Evolutionary conservation across 2,888 invertebrate species (phyloP).

Genomic region (Hydrotaea diabolus): DNA sequence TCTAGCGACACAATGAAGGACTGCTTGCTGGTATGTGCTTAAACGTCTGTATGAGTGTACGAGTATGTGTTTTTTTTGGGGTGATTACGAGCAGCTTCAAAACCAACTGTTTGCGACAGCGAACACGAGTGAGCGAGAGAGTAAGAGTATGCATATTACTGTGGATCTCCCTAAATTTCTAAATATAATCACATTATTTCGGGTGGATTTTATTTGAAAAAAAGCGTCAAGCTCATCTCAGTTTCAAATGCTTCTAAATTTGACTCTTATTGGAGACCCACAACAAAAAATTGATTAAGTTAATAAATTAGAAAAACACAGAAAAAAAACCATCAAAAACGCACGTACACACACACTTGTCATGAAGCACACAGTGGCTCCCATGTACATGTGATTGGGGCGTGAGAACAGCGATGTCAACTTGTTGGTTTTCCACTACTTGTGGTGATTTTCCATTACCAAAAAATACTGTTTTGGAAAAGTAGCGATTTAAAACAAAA

Average conservation of each 20-base stretch:
- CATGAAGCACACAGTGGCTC: neutral
- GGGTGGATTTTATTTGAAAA: slow-evolving; percentile 38
- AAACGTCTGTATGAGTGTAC: slow-evolving; percentile 18
- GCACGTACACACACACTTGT: neutral
- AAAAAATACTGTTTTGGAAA: too few species aligned
- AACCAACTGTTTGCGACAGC: neutral
- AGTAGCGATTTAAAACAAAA: too few species aligned
- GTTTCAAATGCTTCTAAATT: slow-evolving; percentile 5
- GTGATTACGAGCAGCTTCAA: neutral
- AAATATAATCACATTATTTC: slow-evolving; percentile 54
- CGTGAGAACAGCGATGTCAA: too few species aligned
- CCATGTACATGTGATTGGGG: neutral
- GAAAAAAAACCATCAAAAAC: slow-evolving; percentile 6
- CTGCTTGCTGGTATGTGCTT: slow-evolving; percentile 5
- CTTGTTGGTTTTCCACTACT: too few species aligned
- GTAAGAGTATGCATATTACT: neutral
- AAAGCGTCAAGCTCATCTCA: slow-evolving; percentile 18
- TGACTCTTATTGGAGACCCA: neutral
- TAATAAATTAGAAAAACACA: slow-evolving; percentile 47
- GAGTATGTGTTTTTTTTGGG: neutral
- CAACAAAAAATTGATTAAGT: slow-evolving; percentile 50
- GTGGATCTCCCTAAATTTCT: neutral
- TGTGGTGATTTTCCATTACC: too few species aligned
- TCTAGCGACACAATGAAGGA: neutral
- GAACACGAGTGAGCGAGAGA: neutral